Percentiles rank a stretch among this genome's conserved stretches.
Evolutionary conservation across 92 coral and sea anemone species (phyloP).

Genomic region (Heliopora coerulea): DNA sequence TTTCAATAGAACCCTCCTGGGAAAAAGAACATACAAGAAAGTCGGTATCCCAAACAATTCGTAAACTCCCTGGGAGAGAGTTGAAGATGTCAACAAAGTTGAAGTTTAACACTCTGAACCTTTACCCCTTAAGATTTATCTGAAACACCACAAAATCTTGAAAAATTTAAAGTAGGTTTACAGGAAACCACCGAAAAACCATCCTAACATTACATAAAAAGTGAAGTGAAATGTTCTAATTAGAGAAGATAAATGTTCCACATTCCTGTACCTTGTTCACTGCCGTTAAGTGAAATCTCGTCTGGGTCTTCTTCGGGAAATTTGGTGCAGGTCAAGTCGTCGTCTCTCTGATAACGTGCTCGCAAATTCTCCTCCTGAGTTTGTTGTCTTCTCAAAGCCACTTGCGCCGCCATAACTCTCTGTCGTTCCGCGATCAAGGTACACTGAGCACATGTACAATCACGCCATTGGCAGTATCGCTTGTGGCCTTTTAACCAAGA

Average conservation of each 20-base stretch:
- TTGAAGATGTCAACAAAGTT: no score
- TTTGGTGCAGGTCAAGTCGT: neutral
- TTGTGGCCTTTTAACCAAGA: conserved; percentile 97
- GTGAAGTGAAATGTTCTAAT: no score
- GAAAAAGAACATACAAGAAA: neutral
- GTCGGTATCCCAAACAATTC: no score
- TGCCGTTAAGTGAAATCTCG: conserved; percentile 23
- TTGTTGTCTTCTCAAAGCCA: conserved; percentile 92
- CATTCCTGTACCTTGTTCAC: neutral
- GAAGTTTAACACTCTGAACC: no score
- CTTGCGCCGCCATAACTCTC: conserved; percentile 99
- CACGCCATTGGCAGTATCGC: conserved; percentile 98
- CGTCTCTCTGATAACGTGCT: conserved; percentile 49
- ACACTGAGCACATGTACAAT: conserved; percentile 92
- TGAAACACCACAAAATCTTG: no score
- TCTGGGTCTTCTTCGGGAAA: conserved; percentile 42
- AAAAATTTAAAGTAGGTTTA: no score
- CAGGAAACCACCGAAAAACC: no score
- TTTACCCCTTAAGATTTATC: no score
- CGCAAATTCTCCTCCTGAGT: conserved; percentile 95
- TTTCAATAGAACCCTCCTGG: neutral
- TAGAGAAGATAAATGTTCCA: no score
- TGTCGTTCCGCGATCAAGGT: conserved; percentile 96
- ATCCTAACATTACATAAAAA: no score
- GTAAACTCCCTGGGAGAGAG: no score